Evolutionary conservation across 2,888 invertebrate species (phyloP), one percentile per base, ranked within the genome.

Genomic region (Coleophora deauratella): DNA sequence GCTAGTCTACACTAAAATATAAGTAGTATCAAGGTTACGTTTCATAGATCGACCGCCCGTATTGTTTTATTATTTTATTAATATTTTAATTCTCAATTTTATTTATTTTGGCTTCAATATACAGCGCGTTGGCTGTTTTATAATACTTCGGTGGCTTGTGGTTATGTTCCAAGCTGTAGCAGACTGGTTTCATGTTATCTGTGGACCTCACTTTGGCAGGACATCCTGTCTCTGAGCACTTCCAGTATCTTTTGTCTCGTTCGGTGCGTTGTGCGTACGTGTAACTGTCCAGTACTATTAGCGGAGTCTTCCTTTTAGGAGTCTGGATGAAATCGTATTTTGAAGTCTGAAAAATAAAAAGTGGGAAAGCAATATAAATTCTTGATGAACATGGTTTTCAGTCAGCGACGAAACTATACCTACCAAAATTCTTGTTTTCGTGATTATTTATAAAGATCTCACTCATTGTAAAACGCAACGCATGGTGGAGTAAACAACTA

Each of bases 111-210:
- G 9, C 9, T 13, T 9, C 13, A 9, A n/a, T 3, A 10, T 27
- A n/a, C 8, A 27, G 15, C n/a, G 8, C 35, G 10, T 27, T 35
- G 2, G n/a, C 27, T 30, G 21, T 44, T 9, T 33, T 42, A 40
- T 6, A 39, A 9, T 43, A 43, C 11, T 13, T 37, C 2, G 52
- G 48, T 0, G 51, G 48, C 3, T 21, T 27, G 27, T 52, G 55
- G 32, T 47, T 52, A 37, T 57, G 57, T 3, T 31, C 14, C 7
- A 47, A 7, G n/a, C 44, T 14, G 21, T 37, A 44, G 10, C 32
- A 39, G 1, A 44, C 42, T 3, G 51, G 40, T 7, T 44, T 39
- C 0, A 44, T 42, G 1, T 27, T 7, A 2, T 35, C 6, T 10
- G 28, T 33, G 28, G 40, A 30, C 9, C 15, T 11, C 6, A 40